phyloP scores from a whole-genome alignment of 2,888 invertebrate species.

The Tenodera sinensis region DNA sequence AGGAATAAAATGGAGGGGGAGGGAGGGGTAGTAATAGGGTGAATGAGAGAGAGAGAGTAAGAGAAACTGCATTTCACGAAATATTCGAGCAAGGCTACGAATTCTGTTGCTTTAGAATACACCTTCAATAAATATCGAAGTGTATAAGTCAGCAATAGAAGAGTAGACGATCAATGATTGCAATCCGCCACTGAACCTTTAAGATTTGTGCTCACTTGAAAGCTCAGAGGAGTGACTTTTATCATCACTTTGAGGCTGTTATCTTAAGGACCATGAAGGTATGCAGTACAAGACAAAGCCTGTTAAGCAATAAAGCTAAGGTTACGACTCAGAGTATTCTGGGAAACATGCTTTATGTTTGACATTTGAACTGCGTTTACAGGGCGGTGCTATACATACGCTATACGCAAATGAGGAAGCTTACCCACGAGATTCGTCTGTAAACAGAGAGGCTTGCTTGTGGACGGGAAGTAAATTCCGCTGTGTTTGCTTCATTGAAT shows the following conservation, averaged over 20 bases:
- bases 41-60: no score
- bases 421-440: neutral
- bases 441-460: neutral
- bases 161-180: no score
- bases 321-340: neutral
- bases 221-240: neutral
- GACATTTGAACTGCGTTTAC: neutral
- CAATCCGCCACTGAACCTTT: neutral
- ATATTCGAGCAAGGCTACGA: no score
- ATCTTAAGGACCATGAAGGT: neutral
- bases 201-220: neutral
- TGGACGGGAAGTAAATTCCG: no score
- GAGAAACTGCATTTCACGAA: no score
- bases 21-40: no score
- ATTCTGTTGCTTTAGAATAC: no score
- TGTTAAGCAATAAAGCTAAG: neutral
- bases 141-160: no score
- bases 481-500: no score
- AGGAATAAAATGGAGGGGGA: no score
- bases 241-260: neutral
- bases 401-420: neutral
- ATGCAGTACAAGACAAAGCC: neutral
- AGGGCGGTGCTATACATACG: neutral
- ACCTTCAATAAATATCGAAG: no score
- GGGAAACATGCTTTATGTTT: neutral